Base-by-base conservation (phyloP, 2,888 invertebrate species). In the Operophtera brumata region DNA sequence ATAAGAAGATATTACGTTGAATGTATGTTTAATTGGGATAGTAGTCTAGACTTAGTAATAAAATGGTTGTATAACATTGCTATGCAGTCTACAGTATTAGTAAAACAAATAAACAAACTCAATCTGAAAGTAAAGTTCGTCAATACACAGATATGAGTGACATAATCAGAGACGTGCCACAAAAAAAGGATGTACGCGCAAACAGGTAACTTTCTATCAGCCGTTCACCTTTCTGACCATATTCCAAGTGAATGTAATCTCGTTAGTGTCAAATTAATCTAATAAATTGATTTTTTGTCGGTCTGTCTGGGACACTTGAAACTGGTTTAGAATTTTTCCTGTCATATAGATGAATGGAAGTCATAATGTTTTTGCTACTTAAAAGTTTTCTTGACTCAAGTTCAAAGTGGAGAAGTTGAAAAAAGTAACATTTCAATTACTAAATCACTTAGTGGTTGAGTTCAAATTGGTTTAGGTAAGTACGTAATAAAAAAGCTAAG, bases 241-340 rank as follows among this genome's bases (percentile, higher is more conserved):
- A 32, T 47, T 12, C 30, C 14, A 40, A 57, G 52, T 48, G 56
- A 57, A 57, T 42, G 56, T 57, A 48, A 44, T 42, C 37, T 47
- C 25, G 32, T 44, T 39, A 44, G 34, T 45, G 40, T 41, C 56
- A 52, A 41, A 47, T 47, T 51, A 47, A 45, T 42, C 12, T 30
- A 45, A 8, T 37, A 37, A 47, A 54, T 46, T 32, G 40, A 45
- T 49, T 37, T 41, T 46, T 34, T 50, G 34, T 11, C 40, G 9
- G 20, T 20, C 20, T 2, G 40, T 25, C 26, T 35, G 42, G 13
- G 35, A 35, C 30, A 55, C 47, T 35, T 40, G 13, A 47, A 55
- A 50, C 48, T 13, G 10, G 37, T 20, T 28, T 11, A 6, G 9
- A 11, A 11, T 35, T 11, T 20, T 49, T 25, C 42, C 41, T 48